phyloP scores from a whole-genome alignment of 2,113 vertebrate species.

The Fukomys damarensis region DNA sequence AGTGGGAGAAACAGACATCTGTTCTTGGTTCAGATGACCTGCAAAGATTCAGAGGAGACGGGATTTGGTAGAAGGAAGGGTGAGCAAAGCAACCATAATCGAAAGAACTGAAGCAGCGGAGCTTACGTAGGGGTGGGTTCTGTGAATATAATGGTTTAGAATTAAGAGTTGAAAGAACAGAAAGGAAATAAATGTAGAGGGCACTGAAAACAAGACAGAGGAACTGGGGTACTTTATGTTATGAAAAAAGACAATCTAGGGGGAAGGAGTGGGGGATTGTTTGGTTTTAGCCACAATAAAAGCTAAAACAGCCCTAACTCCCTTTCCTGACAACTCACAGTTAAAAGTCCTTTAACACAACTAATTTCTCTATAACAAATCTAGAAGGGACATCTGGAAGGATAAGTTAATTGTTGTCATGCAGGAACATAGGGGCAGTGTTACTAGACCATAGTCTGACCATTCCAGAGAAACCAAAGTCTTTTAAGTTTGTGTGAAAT shows the following conservation, averaged over 20 bases:
- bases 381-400: background rate
- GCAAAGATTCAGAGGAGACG: background rate
- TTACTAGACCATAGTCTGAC: background rate
- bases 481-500: background rate
- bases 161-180: background rate
- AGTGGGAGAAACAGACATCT: background rate
- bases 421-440: background rate
- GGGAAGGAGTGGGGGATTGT: background rate
- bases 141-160: background rate
- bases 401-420: background rate
- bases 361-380: slow-evolving; percentile 32
- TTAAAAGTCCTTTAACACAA: background rate
- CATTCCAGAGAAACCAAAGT: background rate
- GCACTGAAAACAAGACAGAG: background rate
- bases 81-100: background rate
- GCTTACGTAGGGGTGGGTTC: background rate
- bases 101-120: background rate
- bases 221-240: background rate
- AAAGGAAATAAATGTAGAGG: background rate
- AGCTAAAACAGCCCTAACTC: background rate
- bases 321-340: background rate
- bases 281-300: background rate
- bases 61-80: background rate
- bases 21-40: background rate
- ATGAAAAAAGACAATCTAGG: background rate